Evolutionary conservation across 2,797 vertebrate genomes (phyloP), one percentile per base, ranked within the genome.

Genomic region (Clarias fuscus): DNA sequence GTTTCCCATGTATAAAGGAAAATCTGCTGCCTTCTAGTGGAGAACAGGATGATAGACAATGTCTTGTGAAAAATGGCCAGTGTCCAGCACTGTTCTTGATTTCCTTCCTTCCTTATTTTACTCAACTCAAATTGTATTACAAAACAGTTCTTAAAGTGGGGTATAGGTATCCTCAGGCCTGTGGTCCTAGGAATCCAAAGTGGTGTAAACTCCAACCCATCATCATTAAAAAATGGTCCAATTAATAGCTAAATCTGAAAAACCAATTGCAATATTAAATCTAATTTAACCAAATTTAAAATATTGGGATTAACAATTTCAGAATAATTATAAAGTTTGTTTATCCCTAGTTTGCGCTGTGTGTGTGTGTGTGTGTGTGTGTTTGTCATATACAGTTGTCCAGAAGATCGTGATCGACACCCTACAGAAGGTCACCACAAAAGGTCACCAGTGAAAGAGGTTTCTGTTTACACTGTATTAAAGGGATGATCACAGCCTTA

Each of bases 11-110:
- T 27, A 82, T 75, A 7, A 73, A 82, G 79, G 24, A 58, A 53
- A 68, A 75, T 64, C 70, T 86, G 70, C 70, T 86, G 79, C 85
- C 85, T 71, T n/a, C 85, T 82, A 67, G 85, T 82, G 70, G 78
- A 43, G 27, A 75, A 27, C 40, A 62, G 40, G 68, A n/a, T 81
- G 40, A 73, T 61, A 33, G 62, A 40, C n/a, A 27, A 4, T 15
- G 18, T 72, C 13, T 75, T 27, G 15, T 75, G 8, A 84, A 75
- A 83, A 11, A 59, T 80, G 43, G 40, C 64, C 17, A 65, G 24
- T 18, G 3, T 27, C 79, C 20, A 65, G 24, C 37, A 81, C 17
- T 48, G 14, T 48, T 48, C 37, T 37, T 22, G 20, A 62, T 62
- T 62, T 79, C 30, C 30, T 79, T 20, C 58, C 33, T 58, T 58